phyloP scores from a whole-genome alignment of 2,888 invertebrate species.

The Bursaphelenchus okinawaensis region DNA sequence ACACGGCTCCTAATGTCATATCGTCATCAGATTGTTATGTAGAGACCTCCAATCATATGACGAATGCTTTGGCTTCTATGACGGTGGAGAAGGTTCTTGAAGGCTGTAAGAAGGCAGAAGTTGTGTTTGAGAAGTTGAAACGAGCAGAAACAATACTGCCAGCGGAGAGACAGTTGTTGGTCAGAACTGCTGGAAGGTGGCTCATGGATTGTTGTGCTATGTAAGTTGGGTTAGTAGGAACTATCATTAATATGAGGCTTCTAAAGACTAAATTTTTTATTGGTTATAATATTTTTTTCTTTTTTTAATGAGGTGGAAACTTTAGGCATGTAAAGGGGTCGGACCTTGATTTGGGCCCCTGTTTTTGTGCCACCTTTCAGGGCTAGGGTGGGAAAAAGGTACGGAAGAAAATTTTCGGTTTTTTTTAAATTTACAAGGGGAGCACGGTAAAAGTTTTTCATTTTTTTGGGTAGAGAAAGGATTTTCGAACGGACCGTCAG shows the following conservation, averaged over 20 bases:
- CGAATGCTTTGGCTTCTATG: background rate
- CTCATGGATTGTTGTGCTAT: slow-evolving; percentile 4
- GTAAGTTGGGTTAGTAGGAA: slow-evolving; percentile 5
- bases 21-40: background rate
- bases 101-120: slow-evolving; percentile 5
- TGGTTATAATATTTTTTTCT: no score
- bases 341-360: no score
- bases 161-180: slow-evolving; percentile 7
- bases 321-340: no score
- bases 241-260: no score
- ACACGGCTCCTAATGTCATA: background rate
- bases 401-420: no score
- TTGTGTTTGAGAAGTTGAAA: slow-evolving; percentile 1
- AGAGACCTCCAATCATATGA: background rate
- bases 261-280: no score
- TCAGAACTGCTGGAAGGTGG: slow-evolving; percentile 9
- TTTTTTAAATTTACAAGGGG: no score
- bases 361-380: background rate
- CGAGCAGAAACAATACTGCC: slow-evolving; percentile 2
- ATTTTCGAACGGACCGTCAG: no score
- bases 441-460: no score
- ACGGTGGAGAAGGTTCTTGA: background rate
- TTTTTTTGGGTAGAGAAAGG: no score
- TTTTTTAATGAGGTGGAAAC: no score
- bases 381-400: no score